These are phyloP conservation scores for Amblyopsis hoosieri DNA, from an alignment of 2,797 vertebrate genomes.

Conservation along the genomic window DNA sequence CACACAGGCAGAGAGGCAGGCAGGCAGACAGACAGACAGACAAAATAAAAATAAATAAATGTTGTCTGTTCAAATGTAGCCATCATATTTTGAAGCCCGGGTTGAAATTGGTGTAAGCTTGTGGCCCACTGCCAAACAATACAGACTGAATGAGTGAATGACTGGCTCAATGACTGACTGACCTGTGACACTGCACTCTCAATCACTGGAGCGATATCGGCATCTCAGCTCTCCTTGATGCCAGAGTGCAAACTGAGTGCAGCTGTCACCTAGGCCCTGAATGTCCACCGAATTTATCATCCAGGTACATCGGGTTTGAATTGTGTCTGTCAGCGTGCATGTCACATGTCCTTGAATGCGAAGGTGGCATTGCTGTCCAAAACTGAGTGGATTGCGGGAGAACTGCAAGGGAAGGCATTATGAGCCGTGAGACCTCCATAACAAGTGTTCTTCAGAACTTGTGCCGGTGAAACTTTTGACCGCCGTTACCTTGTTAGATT, in stretches of 20 bases:
- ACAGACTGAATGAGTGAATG: background rate
- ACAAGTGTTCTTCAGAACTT: slow-evolving; percentile 50
- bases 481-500: slow-evolving; percentile 53
- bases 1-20: no score
- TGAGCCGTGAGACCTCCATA: slow-evolving; percentile 41
- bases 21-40: background rate
- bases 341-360: slow-evolving; percentile 36
- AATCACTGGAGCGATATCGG: slow-evolving; percentile 29
- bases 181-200: slow-evolving; percentile 6
- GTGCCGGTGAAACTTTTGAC: slow-evolving; percentile 41
- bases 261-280: slow-evolving; percentile 62
- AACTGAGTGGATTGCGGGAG: slow-evolving; percentile 11
- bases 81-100: slow-evolving; percentile 34
- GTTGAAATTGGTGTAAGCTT: slow-evolving; percentile 10
- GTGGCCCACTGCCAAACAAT: slow-evolving; percentile 36
- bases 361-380: slow-evolving; percentile 37
- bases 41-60: slow-evolving; percentile 30
- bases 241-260: slow-evolving; percentile 50
- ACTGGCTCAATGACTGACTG: slow-evolving; percentile 10
- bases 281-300: slow-evolving; percentile 52
- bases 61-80: slow-evolving; percentile 9
- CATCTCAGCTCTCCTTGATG: slow-evolving; percentile 29
- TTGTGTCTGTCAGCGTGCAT: slow-evolving; percentile 49
- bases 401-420: slow-evolving; percentile 6
- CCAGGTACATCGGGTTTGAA: slow-evolving; percentile 49